phyloP scores from a whole-genome alignment of 1,140 invertebrate species.

The Pseudomyrmex concolor region DNA sequence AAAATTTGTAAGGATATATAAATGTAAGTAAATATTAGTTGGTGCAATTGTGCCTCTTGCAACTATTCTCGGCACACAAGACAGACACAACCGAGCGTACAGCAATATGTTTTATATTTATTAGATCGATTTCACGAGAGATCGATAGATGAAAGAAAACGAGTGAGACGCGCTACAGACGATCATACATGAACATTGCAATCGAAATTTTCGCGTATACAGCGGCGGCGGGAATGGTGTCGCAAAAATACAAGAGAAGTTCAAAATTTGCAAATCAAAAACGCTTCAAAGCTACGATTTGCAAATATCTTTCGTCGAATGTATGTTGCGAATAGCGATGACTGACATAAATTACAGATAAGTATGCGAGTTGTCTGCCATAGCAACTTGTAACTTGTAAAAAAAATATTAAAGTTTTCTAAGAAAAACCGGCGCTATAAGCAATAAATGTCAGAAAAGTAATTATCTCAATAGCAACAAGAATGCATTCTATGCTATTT shows the following conservation, averaged over 20 bases:
- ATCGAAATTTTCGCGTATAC: conserved; percentile 47
- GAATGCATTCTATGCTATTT: background rate
- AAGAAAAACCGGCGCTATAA: background rate
- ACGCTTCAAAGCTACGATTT: conserved; percentile 19
- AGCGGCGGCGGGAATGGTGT: background rate
- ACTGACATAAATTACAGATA: conserved; percentile 52
- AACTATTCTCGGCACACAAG: conserved; percentile 14
- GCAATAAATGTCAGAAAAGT: background rate
- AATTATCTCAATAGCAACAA: background rate
- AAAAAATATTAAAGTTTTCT: background rate
- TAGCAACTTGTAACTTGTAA: background rate
- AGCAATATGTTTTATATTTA: conserved; percentile 43
- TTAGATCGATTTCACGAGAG: conserved; percentile 34
- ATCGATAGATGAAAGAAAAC: conserved; percentile 44
- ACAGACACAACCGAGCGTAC: conserved; percentile 4
- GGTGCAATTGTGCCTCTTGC: background rate
- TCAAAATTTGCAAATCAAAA: conserved; percentile 40
- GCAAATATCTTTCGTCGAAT: conserved; percentile 23
- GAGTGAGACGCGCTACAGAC: conserved; percentile 3
- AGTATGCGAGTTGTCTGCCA: conserved; percentile 12
- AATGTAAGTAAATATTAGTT: background rate
- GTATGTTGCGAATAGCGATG: conserved; percentile 16
- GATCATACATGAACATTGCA: conserved; percentile 50
- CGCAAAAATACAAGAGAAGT: conserved; percentile 10
- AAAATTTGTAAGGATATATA: background rate